Conservation (phyloP, 2,888 invertebrate genomes). For the Dexiosoma caninum region DNA sequence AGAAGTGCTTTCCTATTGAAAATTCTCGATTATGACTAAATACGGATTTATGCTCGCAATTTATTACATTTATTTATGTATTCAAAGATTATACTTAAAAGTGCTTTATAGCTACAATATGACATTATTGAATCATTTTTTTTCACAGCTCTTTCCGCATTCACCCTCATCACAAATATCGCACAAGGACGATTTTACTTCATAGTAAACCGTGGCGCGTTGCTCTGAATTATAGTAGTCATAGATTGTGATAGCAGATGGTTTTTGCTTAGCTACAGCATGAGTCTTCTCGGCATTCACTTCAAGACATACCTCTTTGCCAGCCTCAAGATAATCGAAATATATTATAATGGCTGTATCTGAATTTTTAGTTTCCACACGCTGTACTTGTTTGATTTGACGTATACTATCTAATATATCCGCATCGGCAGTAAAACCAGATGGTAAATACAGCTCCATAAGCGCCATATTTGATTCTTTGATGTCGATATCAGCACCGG, state of each 20-base stretch:
- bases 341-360: constrained; percentile 83
- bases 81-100: neutral
- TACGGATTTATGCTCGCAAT: neutral
- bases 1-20: no score
- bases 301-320: constrained; percentile 83
- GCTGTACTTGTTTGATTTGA: constrained; percentile 78
- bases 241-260: constrained; percentile 89
- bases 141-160: constrained; percentile 73
- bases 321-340: constrained; percentile 82
- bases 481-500: constrained; percentile 63
- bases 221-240: constrained; percentile 92
- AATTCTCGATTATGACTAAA: no score
- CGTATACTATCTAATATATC: constrained; percentile 83
- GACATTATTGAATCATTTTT: constrained; percentile 2
- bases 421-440: constrained; percentile 91
- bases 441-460: constrained; percentile 92
- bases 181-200: constrained; percentile 82
- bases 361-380: constrained; percentile 84
- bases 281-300: constrained; percentile 90
- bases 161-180: constrained; percentile 89
- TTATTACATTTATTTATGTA: neutral
- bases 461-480: constrained; percentile 91
- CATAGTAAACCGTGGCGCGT: constrained; percentile 73
- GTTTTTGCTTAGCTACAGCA: constrained; percentile 91
- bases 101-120: neutral